Conservation (phyloP, 37 sponge, comb jelly and placozoan genomes). For the Chondrosia reniformis region DNA sequence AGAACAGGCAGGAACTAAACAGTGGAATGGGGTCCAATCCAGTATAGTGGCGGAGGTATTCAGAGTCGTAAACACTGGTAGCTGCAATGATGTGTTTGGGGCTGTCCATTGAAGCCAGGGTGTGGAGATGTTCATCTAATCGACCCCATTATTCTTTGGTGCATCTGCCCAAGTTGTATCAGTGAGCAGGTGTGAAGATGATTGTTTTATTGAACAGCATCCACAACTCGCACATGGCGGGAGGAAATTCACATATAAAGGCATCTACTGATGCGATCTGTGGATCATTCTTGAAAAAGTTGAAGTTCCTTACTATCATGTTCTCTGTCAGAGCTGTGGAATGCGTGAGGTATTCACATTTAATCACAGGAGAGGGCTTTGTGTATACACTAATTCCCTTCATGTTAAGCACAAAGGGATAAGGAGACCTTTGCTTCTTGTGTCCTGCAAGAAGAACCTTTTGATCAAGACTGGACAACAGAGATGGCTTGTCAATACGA, state of each 20-base stretch:
- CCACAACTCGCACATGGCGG: slow-evolving; percentile 45
- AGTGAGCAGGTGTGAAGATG: slow-evolving; percentile 29
- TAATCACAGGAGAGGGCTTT: slow-evolving; percentile 12
- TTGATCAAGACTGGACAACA: slow-evolving; percentile 22
- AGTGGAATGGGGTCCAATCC: slow-evolving; percentile 30
- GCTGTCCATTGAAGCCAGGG: slow-evolving; percentile 23
- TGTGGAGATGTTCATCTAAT: slow-evolving; percentile 32
- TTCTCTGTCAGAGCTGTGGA: slow-evolving; percentile 16
- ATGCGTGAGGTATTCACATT: not conserved
- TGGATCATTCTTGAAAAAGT: slow-evolving; percentile 30
- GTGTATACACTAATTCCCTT: slow-evolving; percentile 18
- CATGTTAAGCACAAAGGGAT: slow-evolving; percentile 15
- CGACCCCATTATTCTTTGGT: slow-evolving; percentile 20
- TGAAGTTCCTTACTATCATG: slow-evolving; percentile 26
- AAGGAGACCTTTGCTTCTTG: not conserved
- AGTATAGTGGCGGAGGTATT: slow-evolving; percentile 48
- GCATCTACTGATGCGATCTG: slow-evolving; percentile 20
- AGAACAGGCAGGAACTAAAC: slow-evolving; percentile 16
- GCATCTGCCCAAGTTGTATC: slow-evolving; percentile 44
- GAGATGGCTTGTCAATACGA: slow-evolving; percentile 32
- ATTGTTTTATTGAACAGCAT: slow-evolving; percentile 54
- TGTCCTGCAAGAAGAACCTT: slow-evolving; percentile 25
- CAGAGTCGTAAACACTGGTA: slow-evolving; percentile 27
- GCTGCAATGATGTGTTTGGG: slow-evolving; percentile 33
- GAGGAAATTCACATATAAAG: slow-evolving; percentile 39